Evolutionary conservation across 2,888 invertebrate genomes (phyloP).

Genomic region (Oscheius sp.): DNA sequence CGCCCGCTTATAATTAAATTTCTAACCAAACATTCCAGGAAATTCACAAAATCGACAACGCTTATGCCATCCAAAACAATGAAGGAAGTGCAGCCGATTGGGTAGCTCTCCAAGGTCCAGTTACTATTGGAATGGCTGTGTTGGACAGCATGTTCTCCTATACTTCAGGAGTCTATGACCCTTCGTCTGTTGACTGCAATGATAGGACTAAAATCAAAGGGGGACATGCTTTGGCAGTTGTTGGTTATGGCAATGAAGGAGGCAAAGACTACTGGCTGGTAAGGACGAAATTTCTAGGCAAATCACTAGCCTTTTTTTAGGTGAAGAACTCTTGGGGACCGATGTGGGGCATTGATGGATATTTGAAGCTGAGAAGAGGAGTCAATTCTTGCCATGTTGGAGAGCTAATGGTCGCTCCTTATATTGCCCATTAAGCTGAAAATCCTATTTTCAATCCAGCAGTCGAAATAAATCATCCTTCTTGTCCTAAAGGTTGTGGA

Average conservation of each 20-base stretch:
- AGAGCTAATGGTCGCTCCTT: slow-evolving; percentile 40
- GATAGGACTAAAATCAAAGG: slow-evolving; percentile 43
- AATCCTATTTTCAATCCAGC: too few species aligned
- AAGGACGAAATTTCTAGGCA: too few species aligned
- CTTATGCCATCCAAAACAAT: slow-evolving; percentile 23
- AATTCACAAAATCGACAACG: slow-evolving; percentile 39
- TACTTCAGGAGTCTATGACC: slow-evolving; percentile 56
- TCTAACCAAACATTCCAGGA: too few species aligned
- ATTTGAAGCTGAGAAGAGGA: slow-evolving; percentile 56
- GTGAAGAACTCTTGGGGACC: slow-evolving; percentile 64
- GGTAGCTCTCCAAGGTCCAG: slow-evolving; percentile 51
- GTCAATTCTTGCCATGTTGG: slow-evolving; percentile 60
- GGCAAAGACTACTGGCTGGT: slow-evolving; percentile 55
- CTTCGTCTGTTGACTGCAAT: slow-evolving; percentile 47
- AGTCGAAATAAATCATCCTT: too few species aligned
- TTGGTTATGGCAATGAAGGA: slow-evolving; percentile 58
- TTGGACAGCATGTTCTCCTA: slow-evolving; percentile 57
- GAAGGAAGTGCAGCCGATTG: not conserved
- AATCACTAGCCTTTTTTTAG: too few species aligned
- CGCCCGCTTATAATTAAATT: too few species aligned
- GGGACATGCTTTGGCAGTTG: slow-evolving; percentile 58
- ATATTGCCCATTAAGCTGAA: too few species aligned
- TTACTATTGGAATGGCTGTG: slow-evolving; percentile 62
- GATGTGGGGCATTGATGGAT: slow-evolving; percentile 53
- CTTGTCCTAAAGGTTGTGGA: too few species aligned